Percentiles rank a stretch among this genome's conserved stretches.
phyloP scores from a whole-genome alignment of 1,140 invertebrate species.

The Dendrolimus punctatus region DNA sequence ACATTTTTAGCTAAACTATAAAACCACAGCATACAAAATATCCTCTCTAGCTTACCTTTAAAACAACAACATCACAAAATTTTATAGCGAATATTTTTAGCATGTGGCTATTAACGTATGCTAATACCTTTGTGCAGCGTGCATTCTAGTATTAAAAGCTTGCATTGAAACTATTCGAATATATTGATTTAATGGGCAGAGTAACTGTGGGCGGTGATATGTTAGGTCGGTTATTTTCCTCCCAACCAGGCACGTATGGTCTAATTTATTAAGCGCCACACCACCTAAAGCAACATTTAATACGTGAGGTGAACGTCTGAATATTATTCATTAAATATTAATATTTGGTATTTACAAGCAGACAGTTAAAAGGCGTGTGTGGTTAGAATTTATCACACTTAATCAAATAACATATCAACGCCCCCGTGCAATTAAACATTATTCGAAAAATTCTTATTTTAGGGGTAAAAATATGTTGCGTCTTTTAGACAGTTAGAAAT shows the following conservation, averaged over 20 bases:
- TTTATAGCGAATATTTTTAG: slow-evolving; percentile 4
- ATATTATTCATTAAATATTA: too few species aligned
- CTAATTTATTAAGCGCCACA: slow-evolving; percentile 19
- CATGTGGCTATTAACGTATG: slow-evolving; percentile 1
- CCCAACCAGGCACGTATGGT: slow-evolving; percentile 12
- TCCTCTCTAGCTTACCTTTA: slow-evolving; percentile 1
- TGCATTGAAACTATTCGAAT: slow-evolving; percentile 18
- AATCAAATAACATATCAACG: too few species aligned
- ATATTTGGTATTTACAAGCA: too few species aligned
- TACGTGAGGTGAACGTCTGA: too few species aligned
- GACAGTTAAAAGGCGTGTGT: too few species aligned
- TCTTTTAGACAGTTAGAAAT: too few species aligned
- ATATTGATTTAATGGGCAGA: slow-evolving; percentile 38
- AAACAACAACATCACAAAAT: slow-evolving; percentile 10
- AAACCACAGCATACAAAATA: not conserved
- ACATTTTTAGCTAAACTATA: not conserved
- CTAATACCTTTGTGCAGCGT: slow-evolving; percentile 1
- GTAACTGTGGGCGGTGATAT: slow-evolving; percentile 34
- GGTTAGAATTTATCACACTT: too few species aligned
- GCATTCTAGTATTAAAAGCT: slow-evolving; percentile 17
- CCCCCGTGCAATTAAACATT: too few species aligned
- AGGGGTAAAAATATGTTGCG: too few species aligned
- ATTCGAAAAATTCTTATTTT: too few species aligned
- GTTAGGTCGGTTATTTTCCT: slow-evolving; percentile 17
- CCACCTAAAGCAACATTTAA: not conserved